Evolutionary conservation across 2,888 invertebrate species (phyloP), one percentile per base, ranked within the genome.

Genomic region (Pristionchus exspectatus): DNA sequence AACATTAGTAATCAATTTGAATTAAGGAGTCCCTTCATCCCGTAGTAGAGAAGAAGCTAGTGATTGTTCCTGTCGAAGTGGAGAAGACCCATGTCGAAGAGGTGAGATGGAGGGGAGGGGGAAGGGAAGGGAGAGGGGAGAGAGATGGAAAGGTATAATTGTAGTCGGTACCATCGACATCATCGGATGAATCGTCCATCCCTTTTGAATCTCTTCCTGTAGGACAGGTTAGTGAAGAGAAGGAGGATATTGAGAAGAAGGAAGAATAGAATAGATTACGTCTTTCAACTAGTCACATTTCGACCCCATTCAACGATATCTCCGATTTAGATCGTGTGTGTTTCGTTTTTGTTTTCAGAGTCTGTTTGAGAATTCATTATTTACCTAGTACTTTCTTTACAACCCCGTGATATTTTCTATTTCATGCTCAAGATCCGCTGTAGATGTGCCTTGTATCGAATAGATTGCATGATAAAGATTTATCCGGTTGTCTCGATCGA

Each of bases 31-130:
- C 69, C 24, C 87, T 87, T 10, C 87, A 72, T 59, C 54, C 87
- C 30, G 87, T 87, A 12, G 87, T 72, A 21, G 87, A 87, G 87
- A 87, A 87, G 87, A 87, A 87, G 30, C 54, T 87, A 14, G 87
- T 87, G 21, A 50, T 87, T 12, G 87, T 87, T 54, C 87, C 87
- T 24, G 72, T 87, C 14, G 72, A 72, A 44, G 87, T 86, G 63
- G 66, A 63, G 66, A 66, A 63, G 44, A 66, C 86, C 16, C 86
- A 66, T 56, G 30, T 56, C 21, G 84, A 84, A 56, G 84, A 84
- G 84, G 84, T 84, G 56, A n/a, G 56, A 16, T 16, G 7, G n/a
- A 83, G 4, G 54, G 50, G n/a, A n/a, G 24, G 10, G 24, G n/a
- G 77, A 14, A n/a, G 14, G n/a, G n/a, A 3, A 24, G 30, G 69